Conservation (phyloP, 2,888 invertebrate species). For the Epicampocera succincta region DNA sequence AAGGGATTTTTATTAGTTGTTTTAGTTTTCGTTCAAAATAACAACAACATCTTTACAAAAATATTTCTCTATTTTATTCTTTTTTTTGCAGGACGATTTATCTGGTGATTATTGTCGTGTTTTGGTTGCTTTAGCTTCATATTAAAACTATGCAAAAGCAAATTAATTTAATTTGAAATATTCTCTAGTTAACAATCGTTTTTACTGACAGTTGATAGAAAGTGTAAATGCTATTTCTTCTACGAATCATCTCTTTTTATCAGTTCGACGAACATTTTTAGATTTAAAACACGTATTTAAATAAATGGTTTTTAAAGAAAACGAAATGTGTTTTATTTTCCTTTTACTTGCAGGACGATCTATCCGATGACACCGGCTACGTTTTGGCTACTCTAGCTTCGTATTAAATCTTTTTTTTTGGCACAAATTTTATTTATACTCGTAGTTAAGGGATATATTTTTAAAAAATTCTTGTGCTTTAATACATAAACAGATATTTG, state of each 20-base stretch:
- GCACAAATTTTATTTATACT: no score
- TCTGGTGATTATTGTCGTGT: conserved; percentile 87
- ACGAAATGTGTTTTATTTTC: conserved; percentile 46
- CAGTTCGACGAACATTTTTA: not conserved
- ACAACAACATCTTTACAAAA: conserved; percentile 15
- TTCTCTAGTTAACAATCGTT: conserved; percentile 1
- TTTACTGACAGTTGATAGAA: not conserved
- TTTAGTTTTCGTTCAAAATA: no score
- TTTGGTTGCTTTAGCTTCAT: conserved; percentile 82
- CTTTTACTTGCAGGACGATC: conserved; percentile 84
- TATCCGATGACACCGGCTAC: conserved; percentile 86
- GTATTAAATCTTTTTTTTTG: conserved; percentile 72
- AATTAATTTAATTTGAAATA: conserved; percentile 4
- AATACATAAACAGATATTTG: no score
- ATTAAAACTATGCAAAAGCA: conserved; percentile 64
- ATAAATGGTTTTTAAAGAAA: conserved; percentile 29
- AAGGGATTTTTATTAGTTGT: no score
- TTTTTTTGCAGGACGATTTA: conserved; percentile 84
- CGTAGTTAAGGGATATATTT: no score
- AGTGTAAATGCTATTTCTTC: not conserved
- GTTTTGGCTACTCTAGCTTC: conserved; percentile 83
- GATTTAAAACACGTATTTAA: not conserved
- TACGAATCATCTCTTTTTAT: conserved; percentile 14
- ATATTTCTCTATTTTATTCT: conserved; percentile 63
- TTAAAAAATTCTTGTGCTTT: no score